A percentile compares a stretch with the other conserved stretches of the same genome.
Conservation (phyloP, 1,140 invertebrate genomes). For the Sitophilus oryzae region DNA sequence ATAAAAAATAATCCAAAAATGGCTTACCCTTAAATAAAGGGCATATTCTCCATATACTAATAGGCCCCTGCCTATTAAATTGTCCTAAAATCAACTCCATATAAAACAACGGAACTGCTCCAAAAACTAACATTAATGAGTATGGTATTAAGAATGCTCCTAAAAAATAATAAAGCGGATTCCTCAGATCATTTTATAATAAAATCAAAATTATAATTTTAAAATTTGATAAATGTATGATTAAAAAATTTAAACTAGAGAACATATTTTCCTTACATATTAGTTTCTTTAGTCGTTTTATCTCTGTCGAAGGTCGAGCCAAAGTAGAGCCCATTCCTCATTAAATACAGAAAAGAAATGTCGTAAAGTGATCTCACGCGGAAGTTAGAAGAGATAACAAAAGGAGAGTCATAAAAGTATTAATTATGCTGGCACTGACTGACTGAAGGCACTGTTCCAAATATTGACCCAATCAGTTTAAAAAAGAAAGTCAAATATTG, state of each 20-base stretch:
- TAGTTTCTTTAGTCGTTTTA: too few species aligned
- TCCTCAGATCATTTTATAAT: too few species aligned
- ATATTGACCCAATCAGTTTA: neutral
- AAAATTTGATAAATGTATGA: too few species aligned
- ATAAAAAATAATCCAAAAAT: neutral
- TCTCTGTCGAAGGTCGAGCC: neutral
- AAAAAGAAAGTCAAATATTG: too few species aligned
- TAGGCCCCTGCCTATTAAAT: constrained; percentile 72
- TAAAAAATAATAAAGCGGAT: constrained; percentile 41
- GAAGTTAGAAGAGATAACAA: constrained; percentile 16
- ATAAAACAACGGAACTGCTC: constrained; percentile 80
- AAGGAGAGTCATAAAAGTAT: constrained; percentile 19
- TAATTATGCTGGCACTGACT: constrained; percentile 13
- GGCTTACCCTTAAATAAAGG: constrained; percentile 79
- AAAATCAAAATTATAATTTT: too few species aligned
- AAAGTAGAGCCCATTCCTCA: neutral
- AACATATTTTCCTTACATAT: too few species aligned
- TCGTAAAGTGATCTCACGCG: constrained; percentile 4
- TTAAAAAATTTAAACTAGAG: too few species aligned
- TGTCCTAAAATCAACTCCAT: constrained; percentile 80
- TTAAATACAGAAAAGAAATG: neutral
- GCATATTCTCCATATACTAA: constrained; percentile 77
- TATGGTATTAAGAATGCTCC: constrained; percentile 66
- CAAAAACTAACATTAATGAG: constrained; percentile 65
- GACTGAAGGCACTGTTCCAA: neutral